Base-by-base conservation (phyloP, 2,113 vertebrate species). In the Halichoerus grypus region DNA sequence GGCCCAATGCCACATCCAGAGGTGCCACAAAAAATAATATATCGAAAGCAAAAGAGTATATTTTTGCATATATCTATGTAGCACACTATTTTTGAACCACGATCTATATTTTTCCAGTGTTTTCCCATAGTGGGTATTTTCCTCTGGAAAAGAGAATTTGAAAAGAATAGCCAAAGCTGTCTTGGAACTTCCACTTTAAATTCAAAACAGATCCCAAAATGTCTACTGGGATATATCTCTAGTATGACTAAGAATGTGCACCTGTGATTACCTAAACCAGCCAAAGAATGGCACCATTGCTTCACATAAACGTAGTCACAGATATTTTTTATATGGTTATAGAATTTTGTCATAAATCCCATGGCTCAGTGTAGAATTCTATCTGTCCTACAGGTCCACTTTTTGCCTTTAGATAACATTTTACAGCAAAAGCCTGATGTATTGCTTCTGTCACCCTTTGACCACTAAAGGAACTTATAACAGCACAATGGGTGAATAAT, bases 171-270 rank as follows among this genome's bases (percentile, higher is more conserved):
- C 83, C 76, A 97, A 91, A 92, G 97, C 89, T 97, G 81, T 97
- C 98, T 98, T 98, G 95, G 97, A 98, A 98, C 97, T 98, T 98
- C 82, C 82, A 97, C 88, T 96, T 98, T 97, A 98, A 99, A 99
- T 98, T 97, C 96, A 97, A 99, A 99, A 88, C 98, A 99, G 98
- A 98, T 97, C 92, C 85, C 88, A 7, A 96, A 98, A 86, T 36
- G 95, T 97, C 98, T 97, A 97, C 98, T 83, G 97, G 97, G 98
- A 98, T 97, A 96, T 89, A 98, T 95, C 82, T 97, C 49, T 96
- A 91, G 61, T 76, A 88, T 82, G 95, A 95, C 95, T 92, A 97
- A 98, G 97, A 98, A 98, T 95, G 97, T 88, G 95, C 96, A 98
- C 88, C 98, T 97, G 95, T 93, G 97, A 87, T 98, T 97, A 97